Conservation (phyloP, 2,113 vertebrate genomes). For the Procapra przewalskii region DNA sequence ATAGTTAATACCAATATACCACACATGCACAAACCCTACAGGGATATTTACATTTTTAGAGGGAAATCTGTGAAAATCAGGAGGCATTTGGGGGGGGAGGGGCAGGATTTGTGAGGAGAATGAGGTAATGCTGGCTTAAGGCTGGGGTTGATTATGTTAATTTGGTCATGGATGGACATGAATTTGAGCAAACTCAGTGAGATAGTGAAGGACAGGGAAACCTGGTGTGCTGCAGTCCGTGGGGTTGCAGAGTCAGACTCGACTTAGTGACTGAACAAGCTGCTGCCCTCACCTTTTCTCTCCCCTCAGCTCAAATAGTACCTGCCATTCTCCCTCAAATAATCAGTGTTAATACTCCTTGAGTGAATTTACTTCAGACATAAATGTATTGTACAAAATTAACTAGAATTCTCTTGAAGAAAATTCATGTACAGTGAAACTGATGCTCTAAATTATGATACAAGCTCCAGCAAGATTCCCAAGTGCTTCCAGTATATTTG, state of each 20-base stretch:
- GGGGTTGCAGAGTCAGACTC: background rate
- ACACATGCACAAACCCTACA: background rate
- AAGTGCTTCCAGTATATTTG: background rate
- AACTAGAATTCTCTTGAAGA: background rate
- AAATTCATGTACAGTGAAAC: background rate
- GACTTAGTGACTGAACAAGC: background rate
- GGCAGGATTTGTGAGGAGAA: background rate
- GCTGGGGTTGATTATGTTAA: background rate
- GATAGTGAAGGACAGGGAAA: background rate
- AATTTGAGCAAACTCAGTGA: background rate
- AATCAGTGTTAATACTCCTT: background rate
- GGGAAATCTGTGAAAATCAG: background rate
- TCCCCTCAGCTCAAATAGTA: background rate
- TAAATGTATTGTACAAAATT: background rate
- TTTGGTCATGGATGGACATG: background rate
- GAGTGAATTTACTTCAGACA: background rate
- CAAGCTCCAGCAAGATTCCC: background rate
- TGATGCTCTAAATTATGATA: background rate
- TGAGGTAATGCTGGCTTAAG: background rate
- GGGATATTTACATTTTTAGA: background rate
- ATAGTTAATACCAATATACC: background rate
- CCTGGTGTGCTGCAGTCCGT: background rate
- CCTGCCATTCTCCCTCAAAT: background rate
- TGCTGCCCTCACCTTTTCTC: background rate
- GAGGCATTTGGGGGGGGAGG: background rate